A percentile compares a stretch with the other conserved stretches of the same genome.
phyloP scores from a whole-genome alignment of 1,140 invertebrate species.

The Leguminivora glycinivorella region DNA sequence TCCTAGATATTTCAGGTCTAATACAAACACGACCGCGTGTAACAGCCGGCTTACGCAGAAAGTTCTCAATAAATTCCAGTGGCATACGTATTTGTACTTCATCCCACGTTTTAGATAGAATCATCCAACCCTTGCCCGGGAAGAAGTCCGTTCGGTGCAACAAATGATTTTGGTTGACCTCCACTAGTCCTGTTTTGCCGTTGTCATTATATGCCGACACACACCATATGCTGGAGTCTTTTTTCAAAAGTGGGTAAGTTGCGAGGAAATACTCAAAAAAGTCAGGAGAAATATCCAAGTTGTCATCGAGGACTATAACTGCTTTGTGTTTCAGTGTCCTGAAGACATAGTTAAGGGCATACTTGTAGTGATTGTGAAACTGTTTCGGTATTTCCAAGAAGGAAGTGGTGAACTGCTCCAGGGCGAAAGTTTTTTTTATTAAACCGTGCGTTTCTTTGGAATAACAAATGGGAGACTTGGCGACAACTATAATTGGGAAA shows the following conservation, averaged over 20 bases:
- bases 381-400: neutral
- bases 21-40: neutral
- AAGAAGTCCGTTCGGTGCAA: constrained; percentile 98
- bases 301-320: constrained; percentile 84
- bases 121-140: constrained; percentile 98
- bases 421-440: neutral
- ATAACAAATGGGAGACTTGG: neutral
- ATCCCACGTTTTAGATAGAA: constrained; percentile 58
- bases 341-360: neutral
- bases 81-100: neutral
- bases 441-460: neutral
- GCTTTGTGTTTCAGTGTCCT: neutral
- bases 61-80: neutral
- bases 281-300: constrained; percentile 97
- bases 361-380: neutral
- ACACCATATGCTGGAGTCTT: constrained; percentile 95
- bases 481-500: neutral
- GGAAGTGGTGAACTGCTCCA: neutral
- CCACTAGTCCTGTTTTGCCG: constrained; percentile 93
- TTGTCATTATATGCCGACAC: constrained; percentile 99
- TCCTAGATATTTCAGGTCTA: constrained; percentile 2
- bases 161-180: constrained; percentile 84
- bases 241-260: constrained; percentile 90
- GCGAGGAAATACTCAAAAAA: constrained; percentile 98
- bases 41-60: neutral